Conservation (phyloP, 2,888 invertebrate species). For the Protonemura montana region DNA sequence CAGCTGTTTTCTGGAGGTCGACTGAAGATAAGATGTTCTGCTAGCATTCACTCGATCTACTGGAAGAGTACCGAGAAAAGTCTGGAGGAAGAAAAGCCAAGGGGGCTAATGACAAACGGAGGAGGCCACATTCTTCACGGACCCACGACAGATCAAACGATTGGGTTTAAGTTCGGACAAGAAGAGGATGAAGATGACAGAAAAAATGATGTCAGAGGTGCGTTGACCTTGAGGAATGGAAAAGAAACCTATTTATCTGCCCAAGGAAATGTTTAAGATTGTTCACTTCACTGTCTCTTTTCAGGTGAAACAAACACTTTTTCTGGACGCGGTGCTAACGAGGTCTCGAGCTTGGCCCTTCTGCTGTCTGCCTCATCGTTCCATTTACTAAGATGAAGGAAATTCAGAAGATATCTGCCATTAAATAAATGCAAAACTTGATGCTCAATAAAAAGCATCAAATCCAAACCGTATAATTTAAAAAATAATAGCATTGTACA, state of each 20-base stretch:
- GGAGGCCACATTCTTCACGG: background rate
- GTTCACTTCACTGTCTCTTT: background rate
- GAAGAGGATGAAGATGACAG: background rate
- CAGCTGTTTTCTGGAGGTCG: constrained; percentile 65
- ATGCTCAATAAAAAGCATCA: background rate
- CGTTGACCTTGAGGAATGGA: background rate
- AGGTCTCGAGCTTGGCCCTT: background rate
- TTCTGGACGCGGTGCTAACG: background rate
- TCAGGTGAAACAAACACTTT: background rate
- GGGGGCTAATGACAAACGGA: constrained; percentile 36
- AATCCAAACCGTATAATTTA: background rate
- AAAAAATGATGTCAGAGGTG: background rate
- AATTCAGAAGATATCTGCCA: background rate
- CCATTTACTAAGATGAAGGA: background rate
- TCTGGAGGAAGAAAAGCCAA: constrained; percentile 65
- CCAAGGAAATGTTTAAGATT: too few relatives aligned
- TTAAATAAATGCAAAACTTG: background rate
- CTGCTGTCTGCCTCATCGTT: background rate
- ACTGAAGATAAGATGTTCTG: constrained; percentile 70
- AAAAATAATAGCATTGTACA: background rate
- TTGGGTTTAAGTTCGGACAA: constrained; percentile 9
- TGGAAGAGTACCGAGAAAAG: constrained; percentile 73
- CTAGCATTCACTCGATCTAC: constrained; percentile 71
- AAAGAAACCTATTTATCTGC: background rate
- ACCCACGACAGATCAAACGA: background rate